Conservation (phyloP, 2,888 invertebrate genomes). For the Eueremaeus valkanovi region DNA sequence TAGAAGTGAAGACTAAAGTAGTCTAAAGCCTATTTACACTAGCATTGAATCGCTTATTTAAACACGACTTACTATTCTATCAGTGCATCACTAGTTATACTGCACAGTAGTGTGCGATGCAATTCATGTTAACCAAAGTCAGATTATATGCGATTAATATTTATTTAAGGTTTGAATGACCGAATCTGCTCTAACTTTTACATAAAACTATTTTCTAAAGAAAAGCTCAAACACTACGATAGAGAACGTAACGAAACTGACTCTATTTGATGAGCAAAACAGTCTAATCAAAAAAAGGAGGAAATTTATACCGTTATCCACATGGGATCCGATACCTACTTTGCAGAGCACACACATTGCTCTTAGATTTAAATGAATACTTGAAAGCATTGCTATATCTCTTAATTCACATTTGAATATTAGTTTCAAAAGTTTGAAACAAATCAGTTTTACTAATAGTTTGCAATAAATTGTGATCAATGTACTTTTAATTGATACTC, state of each 20-base stretch:
- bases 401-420: background rate
- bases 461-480: too few relatives aligned
- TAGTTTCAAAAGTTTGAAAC: background rate
- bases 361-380: constrained; percentile 11
- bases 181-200: constrained; percentile 6
- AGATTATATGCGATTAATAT: constrained; percentile 32
- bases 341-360: background rate
- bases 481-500: background rate
- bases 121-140: constrained; percentile 31
- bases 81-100: background rate
- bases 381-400: background rate
- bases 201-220: constrained; percentile 22
- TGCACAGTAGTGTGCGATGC: background rate
- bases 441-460: too few relatives aligned
- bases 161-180: constrained; percentile 33
- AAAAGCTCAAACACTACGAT: constrained; percentile 13
- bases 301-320: constrained; percentile 22
- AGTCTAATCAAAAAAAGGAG: constrained; percentile 30
- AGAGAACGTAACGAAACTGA: background rate
- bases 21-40: constrained; percentile 34
- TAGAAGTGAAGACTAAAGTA: background rate
- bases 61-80: constrained; percentile 22
- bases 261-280: constrained; percentile 26
- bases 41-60: constrained; percentile 35
- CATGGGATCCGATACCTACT: constrained; percentile 11